These are phyloP conservation scores for Lasiurus cinereus DNA, from an alignment of 2,113 vertebrate genomes.

Conservation along the genomic window DNA sequence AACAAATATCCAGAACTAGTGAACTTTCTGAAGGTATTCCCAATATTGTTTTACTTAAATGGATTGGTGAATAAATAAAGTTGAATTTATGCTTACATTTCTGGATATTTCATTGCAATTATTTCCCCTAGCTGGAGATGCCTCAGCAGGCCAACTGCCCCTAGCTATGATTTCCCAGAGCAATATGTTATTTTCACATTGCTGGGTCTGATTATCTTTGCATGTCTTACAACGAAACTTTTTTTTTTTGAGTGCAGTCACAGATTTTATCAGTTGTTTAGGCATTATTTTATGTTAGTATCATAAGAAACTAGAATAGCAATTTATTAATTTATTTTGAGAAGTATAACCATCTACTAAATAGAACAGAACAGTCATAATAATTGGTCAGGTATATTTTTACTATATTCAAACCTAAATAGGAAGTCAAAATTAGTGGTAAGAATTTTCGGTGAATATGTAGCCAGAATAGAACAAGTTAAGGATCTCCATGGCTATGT, in stretches of 20 bases:
- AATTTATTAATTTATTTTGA: slow-evolving; percentile 51
- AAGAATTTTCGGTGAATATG: slow-evolving; percentile 13
- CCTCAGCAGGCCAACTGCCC: not conserved
- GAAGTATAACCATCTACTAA: slow-evolving; percentile 36
- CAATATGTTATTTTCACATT: slow-evolving; percentile 10
- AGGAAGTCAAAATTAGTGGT: not conserved
- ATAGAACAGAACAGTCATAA: slow-evolving; percentile 8
- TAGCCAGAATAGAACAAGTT: slow-evolving; percentile 22
- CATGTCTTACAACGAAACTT: slow-evolving; percentile 20
- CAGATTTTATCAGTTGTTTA: not conserved
- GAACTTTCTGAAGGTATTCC: slow-evolving; percentile 94
- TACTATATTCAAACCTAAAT: slow-evolving; percentile 44
- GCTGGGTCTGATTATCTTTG: slow-evolving; percentile 23
- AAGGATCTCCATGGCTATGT: slow-evolving; percentile 8
- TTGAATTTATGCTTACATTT: slow-evolving; percentile 58
- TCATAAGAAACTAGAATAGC: not conserved
- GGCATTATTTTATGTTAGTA: slow-evolving; percentile 36
- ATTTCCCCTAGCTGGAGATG: slow-evolving; percentile 22
- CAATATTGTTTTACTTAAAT: slow-evolving; percentile 53
- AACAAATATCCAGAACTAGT: slow-evolving; percentile 97
- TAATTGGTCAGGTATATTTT: slow-evolving; percentile 14
- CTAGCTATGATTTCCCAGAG: not conserved
- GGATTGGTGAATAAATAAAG: slow-evolving; percentile 33
- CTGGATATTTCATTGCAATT: slow-evolving; percentile 34
- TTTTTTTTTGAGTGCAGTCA: slow-evolving; percentile 26